Base-by-base conservation (phyloP, 2,113 vertebrate genomes). In the Ahaetulla prasina region DNA sequence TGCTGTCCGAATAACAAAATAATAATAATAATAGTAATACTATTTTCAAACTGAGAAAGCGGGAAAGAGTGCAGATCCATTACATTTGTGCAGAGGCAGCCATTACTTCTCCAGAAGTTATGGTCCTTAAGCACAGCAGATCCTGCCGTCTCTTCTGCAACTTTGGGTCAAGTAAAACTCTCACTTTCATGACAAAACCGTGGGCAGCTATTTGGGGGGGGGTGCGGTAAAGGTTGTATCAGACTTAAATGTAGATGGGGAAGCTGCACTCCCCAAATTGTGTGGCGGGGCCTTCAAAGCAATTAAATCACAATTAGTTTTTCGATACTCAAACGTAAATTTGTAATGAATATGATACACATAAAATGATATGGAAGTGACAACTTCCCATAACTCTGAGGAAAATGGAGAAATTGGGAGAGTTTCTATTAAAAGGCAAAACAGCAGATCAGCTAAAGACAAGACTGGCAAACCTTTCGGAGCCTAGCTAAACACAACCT, bases 31-130 rank as follows among this genome's bases (percentile, higher is more conserved):
- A 45, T 45, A 0, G 3, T 2, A 47, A 3, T 85, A 0, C 0
- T 54, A 20, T 45, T 93, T 88, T 94, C 84, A 85, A 92, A 68
- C 91, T 63, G 92, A 74, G n/a, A 39, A 74, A 74, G n/a, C 6
- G 2, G 92, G 95, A 94, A 96, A 96, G 94, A 94, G 87, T 57
- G 92, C 92, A 96, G 95, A 92, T 84, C 4, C 88, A 6, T 0
- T 90, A 92, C 87, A 1, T 0, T 93, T 94, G 22, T 96, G 96
- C 94, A 94, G 90, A 30, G 93, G 94, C 96, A 96, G 95, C 93
- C 89, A 0, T 0, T 92, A 91, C 91, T 92, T 92, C 93, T 93
- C 90, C 95, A 95, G 95, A 96, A 95, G 68, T 0, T 1, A 20
- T 8, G n/a, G n/a, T 74, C n/a, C 7, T 35, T 74, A 74, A 39